Evolutionary conservation across 2,113 vertebrate species (phyloP).

Genomic region (Microtus pennsylvanicus): DNA sequence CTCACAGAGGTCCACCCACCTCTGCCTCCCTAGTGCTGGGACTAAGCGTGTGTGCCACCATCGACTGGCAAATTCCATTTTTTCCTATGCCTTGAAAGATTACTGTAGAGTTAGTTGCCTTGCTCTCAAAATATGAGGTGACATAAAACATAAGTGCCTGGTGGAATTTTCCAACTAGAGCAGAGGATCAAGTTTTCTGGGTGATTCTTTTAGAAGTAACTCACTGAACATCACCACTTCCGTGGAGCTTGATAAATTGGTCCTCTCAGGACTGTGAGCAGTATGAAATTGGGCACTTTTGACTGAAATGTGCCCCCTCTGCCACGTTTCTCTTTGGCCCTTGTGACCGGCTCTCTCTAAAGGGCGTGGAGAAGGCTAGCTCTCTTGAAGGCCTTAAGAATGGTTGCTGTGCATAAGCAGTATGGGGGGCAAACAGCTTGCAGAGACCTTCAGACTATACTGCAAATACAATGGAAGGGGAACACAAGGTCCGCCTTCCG

Average conservation of each 20-base stretch:
- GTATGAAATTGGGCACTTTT: background rate
- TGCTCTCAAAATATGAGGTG: constrained; percentile 31
- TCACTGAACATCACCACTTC: background rate
- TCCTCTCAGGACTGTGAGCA: background rate
- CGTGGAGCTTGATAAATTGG: background rate
- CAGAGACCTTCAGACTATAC: background rate
- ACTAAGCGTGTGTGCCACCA: background rate
- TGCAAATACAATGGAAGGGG: background rate
- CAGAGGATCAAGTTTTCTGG: background rate
- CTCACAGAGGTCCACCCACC: background rate
- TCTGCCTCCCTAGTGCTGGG: background rate
- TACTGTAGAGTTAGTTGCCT: constrained; percentile 37
- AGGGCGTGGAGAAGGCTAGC: background rate
- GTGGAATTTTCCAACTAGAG: constrained; percentile 6
- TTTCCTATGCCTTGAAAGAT: background rate
- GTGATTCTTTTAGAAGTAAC: constrained; percentile 26
- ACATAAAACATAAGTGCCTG: background rate
- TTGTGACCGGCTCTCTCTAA: background rate
- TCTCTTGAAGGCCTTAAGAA: background rate
- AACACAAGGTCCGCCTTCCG: background rate
- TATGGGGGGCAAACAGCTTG: too few relatives aligned
- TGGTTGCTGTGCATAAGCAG: too few relatives aligned
- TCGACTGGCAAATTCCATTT: background rate
- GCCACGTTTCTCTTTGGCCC: background rate
- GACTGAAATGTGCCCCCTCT: background rate